A percentile compares a stretch with the other conserved stretches of the same genome.
These are phyloP conservation scores for Sardina pilchardus DNA, from an alignment of 2,113 vertebrate species.

Conservation along the genomic window DNA sequence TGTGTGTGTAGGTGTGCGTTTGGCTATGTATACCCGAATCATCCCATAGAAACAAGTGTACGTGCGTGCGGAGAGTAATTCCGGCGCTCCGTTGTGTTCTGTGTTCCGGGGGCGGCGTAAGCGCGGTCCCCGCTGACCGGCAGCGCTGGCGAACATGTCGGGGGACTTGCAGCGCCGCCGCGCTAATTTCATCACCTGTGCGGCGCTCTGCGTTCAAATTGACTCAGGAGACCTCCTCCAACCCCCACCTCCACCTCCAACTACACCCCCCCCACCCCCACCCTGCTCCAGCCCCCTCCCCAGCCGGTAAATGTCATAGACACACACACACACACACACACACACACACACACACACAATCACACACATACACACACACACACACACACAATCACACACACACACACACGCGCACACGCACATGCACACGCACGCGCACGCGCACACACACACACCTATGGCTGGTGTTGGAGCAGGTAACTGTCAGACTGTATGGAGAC, in stretches of 20 bases:
- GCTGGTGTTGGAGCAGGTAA: too few species aligned
- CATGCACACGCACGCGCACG: background rate
- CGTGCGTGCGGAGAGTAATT: slow-evolving; percentile 37
- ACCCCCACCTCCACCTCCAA: background rate
- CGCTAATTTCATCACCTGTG: slow-evolving; percentile 29
- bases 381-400: slow-evolving; percentile 20
- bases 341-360: background rate
- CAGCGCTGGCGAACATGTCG: slow-evolving; percentile 60
- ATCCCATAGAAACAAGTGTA: background rate
- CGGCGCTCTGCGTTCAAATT: slow-evolving; percentile 5
- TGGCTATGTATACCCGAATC: background rate
- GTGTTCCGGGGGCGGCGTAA: slow-evolving; percentile 48
- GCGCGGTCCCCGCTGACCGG: slow-evolving; percentile 56
- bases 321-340: slow-evolving; percentile 16
- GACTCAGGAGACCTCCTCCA: background rate
- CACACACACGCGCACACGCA: background rate
- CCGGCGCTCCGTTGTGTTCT: slow-evolving; percentile 53
- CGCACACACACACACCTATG: background rate
- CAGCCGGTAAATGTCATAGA: background rate
- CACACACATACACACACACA: slow-evolving; percentile 15
- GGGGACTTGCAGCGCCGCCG: slow-evolving; percentile 40
- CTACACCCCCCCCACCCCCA: too few species aligned
- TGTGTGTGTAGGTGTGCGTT: slow-evolving; percentile 42
- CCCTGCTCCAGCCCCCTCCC: background rate
- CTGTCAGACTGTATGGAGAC: too few species aligned